Conservation (phyloP, 2,797 vertebrate genomes). For the Tauraco hartlaubi region DNA sequence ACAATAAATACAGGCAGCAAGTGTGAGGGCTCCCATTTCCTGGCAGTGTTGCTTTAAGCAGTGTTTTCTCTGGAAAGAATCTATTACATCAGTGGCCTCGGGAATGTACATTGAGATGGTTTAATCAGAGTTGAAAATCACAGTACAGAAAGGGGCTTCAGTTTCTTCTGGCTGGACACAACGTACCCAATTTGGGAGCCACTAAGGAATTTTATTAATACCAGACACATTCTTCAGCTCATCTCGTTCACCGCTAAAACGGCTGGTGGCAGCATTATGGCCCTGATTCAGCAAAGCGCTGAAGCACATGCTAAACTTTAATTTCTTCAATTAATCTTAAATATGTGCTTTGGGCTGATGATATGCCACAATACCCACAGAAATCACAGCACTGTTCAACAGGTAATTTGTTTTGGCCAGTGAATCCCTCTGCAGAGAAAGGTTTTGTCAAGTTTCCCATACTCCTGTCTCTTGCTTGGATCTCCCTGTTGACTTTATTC, state of each 20-base stretch:
- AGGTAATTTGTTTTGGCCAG: slow-evolving; percentile 20
- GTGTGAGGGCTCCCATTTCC: slow-evolving; percentile 15
- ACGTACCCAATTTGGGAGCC: neutral
- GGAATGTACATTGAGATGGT: slow-evolving; percentile 39
- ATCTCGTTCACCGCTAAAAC: fast-evolving
- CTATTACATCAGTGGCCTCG: slow-evolving; percentile 47
- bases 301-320: neutral
- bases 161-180: slow-evolving; percentile 58
- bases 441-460: neutral
- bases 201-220: neutral
- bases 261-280: neutral
- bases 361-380: slow-evolving; percentile 9
- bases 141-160: slow-evolving; percentile 66
- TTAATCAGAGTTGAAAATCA: slow-evolving; percentile 53
- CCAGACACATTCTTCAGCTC: neutral
- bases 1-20: slow-evolving; percentile 52
- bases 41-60: neutral
- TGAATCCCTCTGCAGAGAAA: neutral
- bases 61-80: slow-evolving; percentile 65
- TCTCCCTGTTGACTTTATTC: neutral
- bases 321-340: slow-evolving; percentile 37
- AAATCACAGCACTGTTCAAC: neutral
- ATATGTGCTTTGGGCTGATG: neutral
- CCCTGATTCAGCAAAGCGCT: neutral
- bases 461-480: neutral